Evolutionary conservation across 2,113 vertebrate species (phyloP), one percentile per base, ranked within the genome.

Genomic region (Ceyx cyanopectus): DNA sequence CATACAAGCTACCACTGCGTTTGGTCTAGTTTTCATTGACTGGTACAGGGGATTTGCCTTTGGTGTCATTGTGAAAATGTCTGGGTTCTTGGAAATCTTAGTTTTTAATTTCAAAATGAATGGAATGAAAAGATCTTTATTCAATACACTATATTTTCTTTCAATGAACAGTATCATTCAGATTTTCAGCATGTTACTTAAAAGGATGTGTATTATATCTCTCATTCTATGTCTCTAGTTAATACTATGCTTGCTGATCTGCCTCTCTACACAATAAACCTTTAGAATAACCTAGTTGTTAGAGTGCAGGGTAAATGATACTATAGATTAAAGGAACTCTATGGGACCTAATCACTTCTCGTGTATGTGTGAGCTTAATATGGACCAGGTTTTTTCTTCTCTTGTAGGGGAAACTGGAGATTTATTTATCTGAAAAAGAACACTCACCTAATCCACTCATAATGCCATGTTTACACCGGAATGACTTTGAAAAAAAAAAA

Each of bases 381-480:
- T 0, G 2, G 26, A 56, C 46, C 17, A 80, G 6, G 2, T 22
- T 65, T 68, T 74, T 22, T 27, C 13, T 67, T 68, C 50, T 74
- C 1, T 57, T 57, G 22, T 81, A 66, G 80, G 6, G 18, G 50
- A 16, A 93, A 58, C 3, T 48, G 7, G 16, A 66, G 17, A 32
- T 79, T 94, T 75, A 60, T 81, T 90, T 94, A 73, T 70, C 62
- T 92, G 34, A 12, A 85, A 74, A 92, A 80, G 27, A 95, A 60
- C 56, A 48, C 8, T 73, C 34, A 69, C 6, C 6, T 61, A 79
- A 94, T 62, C 53, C 17, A 72, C n/a, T 89, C 6, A 26, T 79
- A 82, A 87, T 82, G 23, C 41, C 26, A 45, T 63, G 10, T 58
- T 73, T 48, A 62, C 54, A 27, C 22, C 65, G n/a, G 45, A 81